Conservation (phyloP, 1,140 invertebrate species). For the Drosophila micromelanica region DNA sequence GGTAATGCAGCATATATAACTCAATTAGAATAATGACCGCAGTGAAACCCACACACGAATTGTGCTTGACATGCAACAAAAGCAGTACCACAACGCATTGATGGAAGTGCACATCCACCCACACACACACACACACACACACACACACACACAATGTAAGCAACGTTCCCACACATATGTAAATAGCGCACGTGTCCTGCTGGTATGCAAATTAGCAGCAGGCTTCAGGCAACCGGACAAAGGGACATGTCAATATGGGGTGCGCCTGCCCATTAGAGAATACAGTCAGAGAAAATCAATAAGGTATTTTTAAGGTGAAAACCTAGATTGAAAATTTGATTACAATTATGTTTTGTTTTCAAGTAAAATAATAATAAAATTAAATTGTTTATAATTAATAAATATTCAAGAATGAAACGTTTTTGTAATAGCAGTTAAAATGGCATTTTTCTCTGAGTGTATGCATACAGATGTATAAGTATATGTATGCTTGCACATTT, state of each 20-base stretch:
- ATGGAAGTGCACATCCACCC: neutral
- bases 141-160: neutral
- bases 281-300: too few relatives aligned
- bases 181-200: constrained; percentile 6
- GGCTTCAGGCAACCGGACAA: constrained; percentile 14
- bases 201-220: constrained; percentile 40
- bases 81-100: constrained; percentile 19
- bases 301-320: too few relatives aligned
- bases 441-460: neutral
- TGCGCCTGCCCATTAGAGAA: too few relatives aligned
- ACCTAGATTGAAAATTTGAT: too few relatives aligned
- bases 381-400: too few relatives aligned
- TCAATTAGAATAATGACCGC: constrained; percentile 40
- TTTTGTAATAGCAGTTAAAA: too few relatives aligned
- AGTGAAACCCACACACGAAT: constrained; percentile 7
- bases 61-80: constrained; percentile 27
- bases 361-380: too few relatives aligned
- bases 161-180: neutral
- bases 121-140: constrained; percentile 13
- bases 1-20: constrained; percentile 33
- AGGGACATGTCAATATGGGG: neutral
- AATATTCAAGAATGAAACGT: too few relatives aligned
- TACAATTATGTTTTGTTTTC: too few relatives aligned
- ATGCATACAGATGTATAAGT: neutral
- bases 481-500: neutral